Base-by-base conservation (phyloP, 30 jellyfish, hydroid and myxozoan genomes). In the Clytia hemisphaerica region DNA sequence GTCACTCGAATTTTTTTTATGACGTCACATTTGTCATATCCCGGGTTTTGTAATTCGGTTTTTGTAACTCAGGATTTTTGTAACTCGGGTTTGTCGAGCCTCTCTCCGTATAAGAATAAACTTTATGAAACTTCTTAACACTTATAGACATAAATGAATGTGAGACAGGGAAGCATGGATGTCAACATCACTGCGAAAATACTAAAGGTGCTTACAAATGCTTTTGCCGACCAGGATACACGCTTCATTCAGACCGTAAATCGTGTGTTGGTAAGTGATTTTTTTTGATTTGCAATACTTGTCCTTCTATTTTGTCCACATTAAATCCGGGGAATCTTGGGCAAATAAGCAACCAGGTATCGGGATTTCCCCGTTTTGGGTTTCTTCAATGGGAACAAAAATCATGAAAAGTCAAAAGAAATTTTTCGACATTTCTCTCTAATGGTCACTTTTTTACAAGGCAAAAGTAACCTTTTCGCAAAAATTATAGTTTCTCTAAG, bases 71-170 rank as follows among this genome's bases (percentile, higher is more conserved):
- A 40, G 53, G 53, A 40, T n/a, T n/a, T n/a, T n/a, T n/a, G n/a
- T n/a, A n/a, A n/a, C n/a, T n/a, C n/a, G n/a, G n/a, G n/a, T n/a
- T n/a, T n/a, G 53, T 10, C n/a, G 10, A n/a, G n/a, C 53, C 10
- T 10, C 10, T 40, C 10, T 7, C 53, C n/a, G 53, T 7, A 7
- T 12, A 50, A 12, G 12, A 6, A 50, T 10, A 50, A 7, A 6
- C 10, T 21, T n/a, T n/a, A n/a, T n/a, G n/a, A n/a, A 5, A 42
- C 26, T 15, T 1, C 12, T 37, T 32, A 4, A 38, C 26, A 54
- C 6, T 25, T 15, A 5, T 29, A 83, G 95, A 83, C 37, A 75
- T 83, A 16, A 58, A 83, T 53, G 95, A 83, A 32, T 83, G 95
- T 63, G 35, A 36, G 15, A 57, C 31, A 22, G 51, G 45, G 40